Conservation (phyloP, 2,888 invertebrate species). For the Eupithecia pulchellata region DNA sequence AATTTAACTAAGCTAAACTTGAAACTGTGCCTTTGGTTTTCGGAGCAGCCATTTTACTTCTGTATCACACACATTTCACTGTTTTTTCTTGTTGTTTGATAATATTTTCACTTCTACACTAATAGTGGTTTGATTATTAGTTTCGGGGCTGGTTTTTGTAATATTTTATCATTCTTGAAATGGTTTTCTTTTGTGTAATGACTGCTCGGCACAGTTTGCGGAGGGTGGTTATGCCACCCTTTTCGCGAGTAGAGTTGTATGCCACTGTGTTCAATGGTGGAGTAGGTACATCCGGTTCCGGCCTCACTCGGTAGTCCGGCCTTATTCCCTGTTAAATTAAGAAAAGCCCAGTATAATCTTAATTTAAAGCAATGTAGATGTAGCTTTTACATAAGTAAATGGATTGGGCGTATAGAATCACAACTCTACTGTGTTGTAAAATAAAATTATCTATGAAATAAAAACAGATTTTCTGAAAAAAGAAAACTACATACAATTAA, state of each 20-base stretch:
- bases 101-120: slow-evolving; percentile 37
- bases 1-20: slow-evolving; percentile 58
- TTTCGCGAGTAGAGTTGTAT: slow-evolving; percentile 35
- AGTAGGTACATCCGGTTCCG: slow-evolving; percentile 12
- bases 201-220: slow-evolving; percentile 62
- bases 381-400: neutral
- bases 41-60: slow-evolving; percentile 67
- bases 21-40: slow-evolving; percentile 49
- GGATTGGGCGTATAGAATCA: neutral
- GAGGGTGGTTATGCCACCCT: slow-evolving; percentile 52
- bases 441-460: too few species aligned
- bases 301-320: slow-evolving; percentile 8
- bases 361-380: neutral
- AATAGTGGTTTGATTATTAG: slow-evolving; percentile 46
- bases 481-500: too few species aligned
- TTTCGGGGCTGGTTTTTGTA: slow-evolving; percentile 35
- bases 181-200: slow-evolving; percentile 70
- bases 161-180: slow-evolving; percentile 55
- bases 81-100: slow-evolving; percentile 41
- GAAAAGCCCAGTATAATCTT: neutral
- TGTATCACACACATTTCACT: slow-evolving; percentile 46
- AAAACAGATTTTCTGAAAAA: too few species aligned
- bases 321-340: neutral
- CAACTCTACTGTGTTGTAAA: neutral
- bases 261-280: neutral